Evolutionary conservation across 2,888 invertebrate genomes (phyloP).

Genomic region (Drosophila leonis): DNA sequence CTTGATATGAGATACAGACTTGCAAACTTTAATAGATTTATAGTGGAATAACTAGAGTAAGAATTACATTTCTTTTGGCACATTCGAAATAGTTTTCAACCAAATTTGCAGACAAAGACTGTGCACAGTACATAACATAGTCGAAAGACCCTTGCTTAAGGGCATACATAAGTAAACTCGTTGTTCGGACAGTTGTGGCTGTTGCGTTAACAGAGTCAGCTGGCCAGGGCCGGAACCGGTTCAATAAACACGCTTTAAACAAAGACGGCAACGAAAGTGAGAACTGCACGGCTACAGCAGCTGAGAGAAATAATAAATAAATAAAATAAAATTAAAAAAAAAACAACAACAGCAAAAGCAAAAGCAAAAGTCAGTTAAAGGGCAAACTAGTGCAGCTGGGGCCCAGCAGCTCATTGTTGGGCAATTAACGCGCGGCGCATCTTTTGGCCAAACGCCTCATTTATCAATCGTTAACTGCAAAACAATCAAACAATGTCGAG

Average conservation of each 20-base stretch:
- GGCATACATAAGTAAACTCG: constrained; percentile 15
- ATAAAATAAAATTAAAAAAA: constrained; percentile 6
- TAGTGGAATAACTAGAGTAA: too few species aligned
- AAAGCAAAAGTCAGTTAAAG: constrained; percentile 27
- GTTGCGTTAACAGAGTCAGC: constrained; percentile 44
- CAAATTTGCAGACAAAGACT: too few species aligned
- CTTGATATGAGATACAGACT: too few species aligned
- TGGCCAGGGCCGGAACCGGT: constrained; percentile 63
- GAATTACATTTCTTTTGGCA: background rate
- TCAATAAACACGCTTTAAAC: constrained; percentile 45
- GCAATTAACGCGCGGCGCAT: constrained; percentile 46
- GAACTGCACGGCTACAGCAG: constrained; percentile 46
- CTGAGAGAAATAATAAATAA: background rate
- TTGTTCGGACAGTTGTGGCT: constrained; percentile 21
- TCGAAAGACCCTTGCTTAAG: background rate
- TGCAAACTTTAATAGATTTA: too few species aligned
- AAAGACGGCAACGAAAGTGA: constrained; percentile 64
- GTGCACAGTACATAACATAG: background rate
- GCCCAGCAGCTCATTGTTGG: constrained; percentile 38
- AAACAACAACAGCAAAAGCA: background rate
- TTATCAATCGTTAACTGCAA: constrained; percentile 64
- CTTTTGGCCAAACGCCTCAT: constrained; percentile 49
- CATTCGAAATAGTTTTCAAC: background rate
- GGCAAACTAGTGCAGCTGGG: constrained; percentile 48
- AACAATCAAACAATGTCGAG: constrained; percentile 42